These are phyloP conservation scores for Mastomys coucha DNA, from an alignment of 2,113 vertebrate species.

Conservation along the genomic window DNA sequence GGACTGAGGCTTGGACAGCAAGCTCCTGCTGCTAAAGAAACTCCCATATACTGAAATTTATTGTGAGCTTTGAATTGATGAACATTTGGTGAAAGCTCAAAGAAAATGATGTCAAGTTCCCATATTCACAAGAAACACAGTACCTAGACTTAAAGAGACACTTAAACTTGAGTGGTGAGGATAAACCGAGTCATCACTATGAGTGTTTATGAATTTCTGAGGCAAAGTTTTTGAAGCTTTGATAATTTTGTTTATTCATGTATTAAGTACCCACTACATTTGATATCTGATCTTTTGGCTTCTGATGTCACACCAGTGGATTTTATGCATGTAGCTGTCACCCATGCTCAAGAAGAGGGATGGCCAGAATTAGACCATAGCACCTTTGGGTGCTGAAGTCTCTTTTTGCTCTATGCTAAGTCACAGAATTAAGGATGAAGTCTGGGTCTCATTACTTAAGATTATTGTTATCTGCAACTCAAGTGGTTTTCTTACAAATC, in stretches of 20 bases:
- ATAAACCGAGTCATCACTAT: not conserved
- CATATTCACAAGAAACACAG: not conserved
- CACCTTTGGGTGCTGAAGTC: rapidly evolving
- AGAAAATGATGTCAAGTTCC: not conserved
- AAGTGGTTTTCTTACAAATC: not conserved
- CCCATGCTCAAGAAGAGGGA: rapidly evolving
- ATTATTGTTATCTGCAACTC: not conserved
- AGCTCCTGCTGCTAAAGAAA: not conserved
- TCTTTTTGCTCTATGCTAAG: rapidly evolving
- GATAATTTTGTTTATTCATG: not conserved
- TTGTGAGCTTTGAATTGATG: not conserved
- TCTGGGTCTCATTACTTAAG: not conserved
- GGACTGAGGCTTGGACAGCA: not conserved
- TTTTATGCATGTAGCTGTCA: rapidly evolving
- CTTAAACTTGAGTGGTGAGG: too few relatives aligned
- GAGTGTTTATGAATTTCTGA: not conserved
- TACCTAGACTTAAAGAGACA: not conserved
- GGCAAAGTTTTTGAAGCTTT: not conserved
- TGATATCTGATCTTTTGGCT: not conserved
- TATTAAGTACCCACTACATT: not conserved
- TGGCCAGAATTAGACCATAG: rapidly evolving
- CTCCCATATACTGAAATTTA: not conserved
- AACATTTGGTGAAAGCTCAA: not conserved
- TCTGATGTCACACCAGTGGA: rapidly evolving
- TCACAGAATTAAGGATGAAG: rapidly evolving